phyloP scores from a whole-genome alignment of 2,888 invertebrate genomes.

The Scaptodrosophila latifasciaeformis region DNA sequence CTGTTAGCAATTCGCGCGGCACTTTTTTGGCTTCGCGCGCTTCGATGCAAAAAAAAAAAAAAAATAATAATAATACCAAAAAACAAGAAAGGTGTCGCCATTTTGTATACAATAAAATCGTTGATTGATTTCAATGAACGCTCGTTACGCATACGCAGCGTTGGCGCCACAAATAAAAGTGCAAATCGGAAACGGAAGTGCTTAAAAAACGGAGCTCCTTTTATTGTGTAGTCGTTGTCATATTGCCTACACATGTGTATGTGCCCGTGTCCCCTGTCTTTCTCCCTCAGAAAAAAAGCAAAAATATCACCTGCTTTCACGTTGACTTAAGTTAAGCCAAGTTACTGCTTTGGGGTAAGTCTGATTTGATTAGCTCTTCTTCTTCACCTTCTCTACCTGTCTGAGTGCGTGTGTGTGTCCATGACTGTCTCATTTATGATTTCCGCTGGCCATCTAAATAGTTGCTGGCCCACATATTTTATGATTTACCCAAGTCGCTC shows the following conservation, averaged over 20 bases:
- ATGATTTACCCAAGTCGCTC: constrained; percentile 11
- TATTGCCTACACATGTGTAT: not conserved
- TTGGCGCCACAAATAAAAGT: constrained; percentile 51
- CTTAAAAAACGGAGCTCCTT: constrained; percentile 27
- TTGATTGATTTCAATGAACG: constrained; percentile 60
- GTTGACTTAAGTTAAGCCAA: too few relatives aligned
- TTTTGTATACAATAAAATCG: constrained; percentile 40
- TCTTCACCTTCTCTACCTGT: too few relatives aligned
- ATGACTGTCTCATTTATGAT: constrained; percentile 13
- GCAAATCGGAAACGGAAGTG: constrained; percentile 54
- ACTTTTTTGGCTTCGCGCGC: constrained; percentile 1
- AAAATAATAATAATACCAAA: too few relatives aligned
- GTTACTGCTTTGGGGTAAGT: not conserved
- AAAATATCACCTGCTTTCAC: too few relatives aligned
- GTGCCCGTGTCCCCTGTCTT: too few relatives aligned
- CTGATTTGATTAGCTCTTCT: too few relatives aligned
- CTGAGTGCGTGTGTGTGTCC: constrained; percentile 13
- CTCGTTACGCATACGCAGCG: constrained; percentile 60
- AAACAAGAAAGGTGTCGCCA: too few relatives aligned
- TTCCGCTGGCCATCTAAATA: not conserved
- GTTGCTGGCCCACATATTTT: not conserved
- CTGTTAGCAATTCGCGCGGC: constrained; percentile 20
- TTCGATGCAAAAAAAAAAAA: too few relatives aligned
- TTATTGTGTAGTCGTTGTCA: not conserved
- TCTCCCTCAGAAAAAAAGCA: too few relatives aligned